These are phyloP conservation scores for Saccostrea glomerata DNA, from an alignment of 1,140 invertebrate species.

Conservation along the genomic window DNA sequence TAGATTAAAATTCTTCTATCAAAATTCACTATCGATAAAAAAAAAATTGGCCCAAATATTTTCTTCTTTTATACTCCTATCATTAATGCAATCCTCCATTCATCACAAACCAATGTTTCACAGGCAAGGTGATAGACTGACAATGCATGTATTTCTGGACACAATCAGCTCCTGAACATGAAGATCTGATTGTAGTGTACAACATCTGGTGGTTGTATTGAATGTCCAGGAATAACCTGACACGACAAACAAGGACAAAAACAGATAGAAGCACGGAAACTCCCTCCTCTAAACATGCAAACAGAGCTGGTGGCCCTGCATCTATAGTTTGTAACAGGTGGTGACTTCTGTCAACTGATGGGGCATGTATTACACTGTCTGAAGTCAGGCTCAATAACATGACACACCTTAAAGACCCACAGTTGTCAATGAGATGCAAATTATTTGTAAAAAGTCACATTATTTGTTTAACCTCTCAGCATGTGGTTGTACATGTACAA, in stretches of 20 bases:
- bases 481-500: neutral
- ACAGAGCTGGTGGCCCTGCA: conserved; percentile 6
- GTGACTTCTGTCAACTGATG: neutral
- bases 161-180: neutral
- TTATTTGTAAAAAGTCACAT: neutral
- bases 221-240: conserved; percentile 4
- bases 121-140: conserved; percentile 1
- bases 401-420: neutral
- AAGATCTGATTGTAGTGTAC: neutral
- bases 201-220: conserved; percentile 31
- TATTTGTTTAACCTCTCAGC: neutral
- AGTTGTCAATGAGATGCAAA: conserved; percentile 3
- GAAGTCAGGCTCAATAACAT: neutral
- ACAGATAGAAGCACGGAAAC: conserved; percentile 19
- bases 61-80: neutral
- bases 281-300: conserved; percentile 23
- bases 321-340: neutral
- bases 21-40: conserved; percentile 4
- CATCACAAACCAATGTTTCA: neutral
- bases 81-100: neutral
- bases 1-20: neutral
- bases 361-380: neutral
- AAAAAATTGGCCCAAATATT: conserved; percentile 13
- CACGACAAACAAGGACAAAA: neutral
- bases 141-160: conserved; percentile 15